Percentiles rank a stretch among this genome's conserved stretches.
phyloP scores from a whole-genome alignment of 2,888 invertebrate species.

The Tetramorium bicarinatum region DNA sequence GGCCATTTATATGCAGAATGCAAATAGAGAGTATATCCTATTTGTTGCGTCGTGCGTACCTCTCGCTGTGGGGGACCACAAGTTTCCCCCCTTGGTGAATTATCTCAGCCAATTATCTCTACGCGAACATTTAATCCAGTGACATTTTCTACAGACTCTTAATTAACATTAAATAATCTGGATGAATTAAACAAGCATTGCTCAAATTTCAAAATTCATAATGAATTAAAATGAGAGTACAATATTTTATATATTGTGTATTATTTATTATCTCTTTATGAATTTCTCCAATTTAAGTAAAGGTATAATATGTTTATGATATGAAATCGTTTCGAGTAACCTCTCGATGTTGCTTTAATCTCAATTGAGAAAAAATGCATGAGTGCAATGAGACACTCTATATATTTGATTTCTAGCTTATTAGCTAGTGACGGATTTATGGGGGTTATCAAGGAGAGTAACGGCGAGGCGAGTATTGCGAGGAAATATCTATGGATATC shows the following conservation, averaged over 20 bases:
- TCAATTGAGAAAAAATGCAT: not conserved
- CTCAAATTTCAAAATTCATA: not conserved
- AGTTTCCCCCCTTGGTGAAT: not conserved
- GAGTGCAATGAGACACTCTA: not conserved
- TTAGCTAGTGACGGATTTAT: conserved; percentile 27
- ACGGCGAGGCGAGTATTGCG: not conserved
- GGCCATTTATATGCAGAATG: conserved; percentile 5
- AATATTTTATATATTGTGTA: not conserved
- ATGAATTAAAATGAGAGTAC: not conserved
- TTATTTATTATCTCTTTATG: not conserved
- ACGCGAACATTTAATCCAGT: conserved; percentile 5
- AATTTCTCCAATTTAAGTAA: not conserved
- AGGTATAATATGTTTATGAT: not conserved
- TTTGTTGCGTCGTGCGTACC: not conserved
- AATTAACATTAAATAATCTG: not conserved
- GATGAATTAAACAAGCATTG: not conserved
- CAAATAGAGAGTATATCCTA: not conserved
- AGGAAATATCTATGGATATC: conserved; percentile 23
- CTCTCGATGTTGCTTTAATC: not conserved
- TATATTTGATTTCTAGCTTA: not conserved
- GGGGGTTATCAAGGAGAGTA: not conserved
- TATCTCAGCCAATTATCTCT: not conserved
- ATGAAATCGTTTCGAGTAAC: not conserved
- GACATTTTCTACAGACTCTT: not conserved
- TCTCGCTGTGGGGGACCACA: not conserved